These are phyloP conservation scores for Colossoma macropomum DNA, from an alignment of 2,113 vertebrate species.

Conservation along the genomic window DNA sequence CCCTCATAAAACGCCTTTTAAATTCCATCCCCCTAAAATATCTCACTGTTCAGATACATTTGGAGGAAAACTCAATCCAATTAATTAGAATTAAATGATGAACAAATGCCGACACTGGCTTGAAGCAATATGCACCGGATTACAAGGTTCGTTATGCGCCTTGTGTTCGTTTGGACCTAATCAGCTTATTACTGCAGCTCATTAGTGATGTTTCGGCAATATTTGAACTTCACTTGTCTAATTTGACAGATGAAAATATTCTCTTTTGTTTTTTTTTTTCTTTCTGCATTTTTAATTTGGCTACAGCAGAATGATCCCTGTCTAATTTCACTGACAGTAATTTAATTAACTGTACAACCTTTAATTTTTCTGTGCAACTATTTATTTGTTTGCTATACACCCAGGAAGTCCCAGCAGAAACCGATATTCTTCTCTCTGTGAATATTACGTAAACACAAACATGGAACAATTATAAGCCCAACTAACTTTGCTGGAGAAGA, in stretches of 20 bases:
- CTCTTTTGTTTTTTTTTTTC: neutral
- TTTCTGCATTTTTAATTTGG: neutral
- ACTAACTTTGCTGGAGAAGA: too few species aligned
- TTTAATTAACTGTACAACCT: neutral
- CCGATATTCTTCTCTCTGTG: too few species aligned
- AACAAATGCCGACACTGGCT: neutral
- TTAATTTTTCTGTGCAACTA: neutral
- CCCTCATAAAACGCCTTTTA: neutral
- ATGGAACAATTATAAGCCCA: too few species aligned
- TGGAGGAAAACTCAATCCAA: neutral
- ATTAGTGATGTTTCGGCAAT: constrained; percentile 2
- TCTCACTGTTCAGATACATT: neutral
- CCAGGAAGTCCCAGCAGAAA: too few species aligned
- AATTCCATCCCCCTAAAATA: neutral
- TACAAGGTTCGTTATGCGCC: constrained; percentile 3
- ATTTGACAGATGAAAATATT: too few species aligned
- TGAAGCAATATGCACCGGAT: neutral
- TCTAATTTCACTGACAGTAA: neutral
- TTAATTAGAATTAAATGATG: constrained; percentile 33
- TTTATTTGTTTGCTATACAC: neutral
- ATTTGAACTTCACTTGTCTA: neutral
- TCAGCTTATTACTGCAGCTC: constrained; percentile 15
- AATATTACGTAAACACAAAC: too few species aligned
- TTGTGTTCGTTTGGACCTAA: constrained; percentile 17
- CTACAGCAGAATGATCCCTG: neutral